Base-by-base conservation (phyloP, 1,140 invertebrate species). In the Sminthurides bifidus region DNA sequence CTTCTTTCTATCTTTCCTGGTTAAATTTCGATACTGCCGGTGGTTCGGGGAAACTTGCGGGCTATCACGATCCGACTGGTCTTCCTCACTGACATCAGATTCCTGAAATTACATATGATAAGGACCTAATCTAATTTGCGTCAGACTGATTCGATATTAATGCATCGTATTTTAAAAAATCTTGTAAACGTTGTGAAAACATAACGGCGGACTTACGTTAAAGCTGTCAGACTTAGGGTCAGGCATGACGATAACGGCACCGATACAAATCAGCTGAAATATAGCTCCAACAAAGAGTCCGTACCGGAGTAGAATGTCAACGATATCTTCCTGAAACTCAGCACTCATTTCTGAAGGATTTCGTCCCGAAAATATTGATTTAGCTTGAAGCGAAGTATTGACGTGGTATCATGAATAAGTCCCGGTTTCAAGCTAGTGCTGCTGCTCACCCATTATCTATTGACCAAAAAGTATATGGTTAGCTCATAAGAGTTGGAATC, bases 221-320 rank as follows among this genome's bases (percentile, higher is more conserved):
- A 52, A 26, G 3, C 35, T 5, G 4, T 52, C 31, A 3, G 5
- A 12, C 12, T 6, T 69, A 40, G 66, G 67, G 19, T 77, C 73
- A 14, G 77, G 76, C 49, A 81, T 68, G 52, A 79, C 75, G 54
- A 82, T 75, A 51, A 81, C 81, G 26, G 81, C 81, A 52, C 79
- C 71, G 51, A 84, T 74, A 66, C 81, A 83, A 2, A 80, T 66
- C 19, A 83, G 60, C 68, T 83, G 81, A 65, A 84, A 82, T 2
- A 81, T 73, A 12, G 81, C 81, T n/a, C 81, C 80, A 41, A 82
- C 69, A 66, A 82, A 80, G 4, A 84, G 66, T 4, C 80, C 78
- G 68, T 80, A 81, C 38, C 79, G 72, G 4, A 83, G 74, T 57
- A 83, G 70, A 26, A 76, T 77, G 62, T 81, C 80, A 65, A 82